Conservation (phyloP, 2,113 vertebrate genomes). For the Tenrec ecaudatus region DNA sequence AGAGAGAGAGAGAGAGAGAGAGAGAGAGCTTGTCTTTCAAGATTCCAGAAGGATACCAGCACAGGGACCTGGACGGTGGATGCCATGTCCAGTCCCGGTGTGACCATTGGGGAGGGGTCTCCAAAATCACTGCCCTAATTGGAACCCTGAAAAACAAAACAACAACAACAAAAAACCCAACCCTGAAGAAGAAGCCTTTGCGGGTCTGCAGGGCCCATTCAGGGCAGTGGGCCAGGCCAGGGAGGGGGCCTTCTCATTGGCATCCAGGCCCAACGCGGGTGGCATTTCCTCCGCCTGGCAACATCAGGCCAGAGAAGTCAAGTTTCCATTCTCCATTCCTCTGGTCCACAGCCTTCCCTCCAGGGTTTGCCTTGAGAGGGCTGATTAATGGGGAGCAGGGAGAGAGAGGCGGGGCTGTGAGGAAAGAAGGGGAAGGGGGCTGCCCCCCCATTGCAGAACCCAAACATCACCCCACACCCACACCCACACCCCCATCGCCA, state of each 20-base stretch:
- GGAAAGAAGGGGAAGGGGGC: constrained; percentile 49
- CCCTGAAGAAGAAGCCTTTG: too few relatives aligned
- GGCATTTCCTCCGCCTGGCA: neutral
- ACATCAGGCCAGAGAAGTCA: neutral
- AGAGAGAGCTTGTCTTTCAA: too few relatives aligned
- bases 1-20: too few relatives aligned
- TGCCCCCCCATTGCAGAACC: constrained; percentile 73
- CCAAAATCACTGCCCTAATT: neutral
- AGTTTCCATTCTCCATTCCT: neutral
- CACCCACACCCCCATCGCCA: neutral
- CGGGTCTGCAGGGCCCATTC: neutral
- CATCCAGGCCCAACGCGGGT: neutral
- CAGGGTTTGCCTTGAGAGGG: neutral
- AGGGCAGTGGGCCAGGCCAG: neutral
- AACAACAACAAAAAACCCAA: too few relatives aligned
- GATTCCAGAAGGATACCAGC: neutral
- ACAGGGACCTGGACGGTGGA: neutral
- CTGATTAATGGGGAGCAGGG: constrained; percentile 68
- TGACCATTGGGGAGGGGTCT: too few relatives aligned
- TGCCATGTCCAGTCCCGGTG: neutral
- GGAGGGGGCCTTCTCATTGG: neutral
- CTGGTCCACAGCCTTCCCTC: neutral
- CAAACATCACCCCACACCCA: constrained; percentile 56
- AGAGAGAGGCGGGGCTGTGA: neutral
- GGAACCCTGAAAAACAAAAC: too few relatives aligned